Conservation (phyloP, 1,140 invertebrate species). For the Melipona quadrifasciata region DNA sequence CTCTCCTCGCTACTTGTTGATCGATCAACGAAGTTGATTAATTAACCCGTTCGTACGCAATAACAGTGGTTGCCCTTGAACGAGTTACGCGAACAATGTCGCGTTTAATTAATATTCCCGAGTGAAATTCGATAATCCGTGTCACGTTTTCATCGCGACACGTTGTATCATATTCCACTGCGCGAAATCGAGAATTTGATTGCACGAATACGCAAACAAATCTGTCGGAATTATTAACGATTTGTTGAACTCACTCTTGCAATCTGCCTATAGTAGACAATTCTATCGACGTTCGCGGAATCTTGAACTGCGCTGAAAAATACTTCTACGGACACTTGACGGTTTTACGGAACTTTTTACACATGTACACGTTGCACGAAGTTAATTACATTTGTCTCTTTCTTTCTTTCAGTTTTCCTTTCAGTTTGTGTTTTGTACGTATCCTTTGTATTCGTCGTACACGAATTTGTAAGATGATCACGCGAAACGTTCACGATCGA, state of each 20-base stretch:
- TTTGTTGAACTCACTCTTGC: neutral
- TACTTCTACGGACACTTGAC: too few relatives aligned
- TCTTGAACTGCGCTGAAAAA: neutral
- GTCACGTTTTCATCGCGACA: neutral
- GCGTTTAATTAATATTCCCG: slow-evolving; percentile 1
- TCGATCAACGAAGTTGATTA: neutral
- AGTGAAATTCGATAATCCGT: neutral
- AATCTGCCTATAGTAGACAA: neutral
- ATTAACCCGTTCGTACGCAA: neutral
- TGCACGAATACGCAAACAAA: neutral
- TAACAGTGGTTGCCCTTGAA: too few relatives aligned
- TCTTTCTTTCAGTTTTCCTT: too few relatives aligned
- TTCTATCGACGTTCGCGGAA: neutral
- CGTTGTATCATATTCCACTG: neutral
- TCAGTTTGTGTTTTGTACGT: too few relatives aligned
- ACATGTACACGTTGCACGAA: neutral
- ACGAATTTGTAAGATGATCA: neutral
- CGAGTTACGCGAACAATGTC: neutral
- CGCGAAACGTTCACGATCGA: neutral
- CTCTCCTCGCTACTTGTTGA: neutral
- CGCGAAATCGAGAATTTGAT: neutral
- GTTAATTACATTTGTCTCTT: neutral
- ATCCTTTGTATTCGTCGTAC: neutral
- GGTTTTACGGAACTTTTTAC: neutral
- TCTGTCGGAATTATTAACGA: neutral